Base-by-base conservation (phyloP, 2,888 invertebrate genomes). In the Netelia inedita region DNA sequence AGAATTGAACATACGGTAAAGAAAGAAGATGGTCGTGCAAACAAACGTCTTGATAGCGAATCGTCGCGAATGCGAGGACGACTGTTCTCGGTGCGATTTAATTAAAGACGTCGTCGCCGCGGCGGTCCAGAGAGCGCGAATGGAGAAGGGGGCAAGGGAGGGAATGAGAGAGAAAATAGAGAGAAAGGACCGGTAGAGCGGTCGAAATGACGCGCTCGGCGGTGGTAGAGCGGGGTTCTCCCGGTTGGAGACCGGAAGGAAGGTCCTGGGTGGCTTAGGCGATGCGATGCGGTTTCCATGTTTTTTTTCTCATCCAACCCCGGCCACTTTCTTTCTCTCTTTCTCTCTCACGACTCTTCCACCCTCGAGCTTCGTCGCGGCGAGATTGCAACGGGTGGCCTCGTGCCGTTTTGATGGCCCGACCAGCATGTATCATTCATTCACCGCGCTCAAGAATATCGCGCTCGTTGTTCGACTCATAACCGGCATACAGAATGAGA, bases 211-310 rank as follows among this genome's bases (percentile, higher is more conserved):
- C 85, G 84, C 84, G 84, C 84, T 57, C 41, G 86, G 73, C 65
- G 41, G 19, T 28, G 50, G 68, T 43, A 74, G 81, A 72, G 59
- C n/a, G 74, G 59, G 72, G 79, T 59, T 66, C n/a, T 79, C 83
- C 28, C 84, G 76, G 79, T 76, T 85, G 89, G 89, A 92, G 88
- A 91, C 92, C 92, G 92, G 93, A 93, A 93, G 92, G 93, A 93
- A 92, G 90, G 91, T 90, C 92, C 89, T 91, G 88, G 88, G 87
- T 88, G 88, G 90, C 88, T 87, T 87, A 89, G 90, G 88, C 92
- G 90, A 91, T 92, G 92, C 93, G 93, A 94, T 94, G 94, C 93
- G 94, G 92, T 94, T 94, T 94, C 91, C 94, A 92, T 94, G 94
- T 94, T 93, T 91, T 94, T 94, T 94, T 90, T 89, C 88, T 61